Evolutionary conservation across 2,113 vertebrate species (phyloP), one percentile per base, ranked within the genome.

Genomic region (Leptodactylus fuscus): DNA sequence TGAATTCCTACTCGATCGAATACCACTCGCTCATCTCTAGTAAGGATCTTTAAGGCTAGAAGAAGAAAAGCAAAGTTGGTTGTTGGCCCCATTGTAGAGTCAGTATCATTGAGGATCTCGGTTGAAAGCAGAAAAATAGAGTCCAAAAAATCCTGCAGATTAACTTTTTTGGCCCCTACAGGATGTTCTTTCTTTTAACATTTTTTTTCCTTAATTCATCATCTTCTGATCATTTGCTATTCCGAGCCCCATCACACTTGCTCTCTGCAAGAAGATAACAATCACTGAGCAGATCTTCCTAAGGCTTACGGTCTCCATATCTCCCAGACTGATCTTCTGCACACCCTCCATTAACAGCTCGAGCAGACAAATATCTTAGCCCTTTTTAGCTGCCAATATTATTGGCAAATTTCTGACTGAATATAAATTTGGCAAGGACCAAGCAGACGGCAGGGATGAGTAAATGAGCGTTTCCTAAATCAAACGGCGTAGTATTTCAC

Each of bases 351-450:
- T 18, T 69, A 36, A 18, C 34, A 36, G 65, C 60, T 69, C 15
- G 15, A 44, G 38, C 38, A 73, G 70, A 73, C 20, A 73, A 41
- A 24, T 34, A 44, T 69, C 65, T 69, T 22, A 36, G 62, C 32
- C 32, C 32, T 41, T 73, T 73, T 46, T 24, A 73, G 70, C 38
- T 73, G 36, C 38, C 70, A 46, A 73, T 73, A 73, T 44, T 73
- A 73, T 73, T 24, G 70, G 38, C 70, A 73, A 73, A 73, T 73
- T 73, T 73, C 20, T 44, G 70, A 44, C 38, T 41, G 69, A 46
- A 44, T 24, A 46, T n/a, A 73, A 41, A 73, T 73, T 44, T 73
- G 38, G 70, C 36, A 73, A 27, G 70, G 44, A 73, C 70, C 70
- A 73, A 44, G 70, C n/a, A 46, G 70, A 73, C 18, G 38, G 70